Percentiles rank a stretch among this genome's conserved stretches.
phyloP scores from a whole-genome alignment of 1,140 invertebrate species.

The Drosophila jambulina region DNA sequence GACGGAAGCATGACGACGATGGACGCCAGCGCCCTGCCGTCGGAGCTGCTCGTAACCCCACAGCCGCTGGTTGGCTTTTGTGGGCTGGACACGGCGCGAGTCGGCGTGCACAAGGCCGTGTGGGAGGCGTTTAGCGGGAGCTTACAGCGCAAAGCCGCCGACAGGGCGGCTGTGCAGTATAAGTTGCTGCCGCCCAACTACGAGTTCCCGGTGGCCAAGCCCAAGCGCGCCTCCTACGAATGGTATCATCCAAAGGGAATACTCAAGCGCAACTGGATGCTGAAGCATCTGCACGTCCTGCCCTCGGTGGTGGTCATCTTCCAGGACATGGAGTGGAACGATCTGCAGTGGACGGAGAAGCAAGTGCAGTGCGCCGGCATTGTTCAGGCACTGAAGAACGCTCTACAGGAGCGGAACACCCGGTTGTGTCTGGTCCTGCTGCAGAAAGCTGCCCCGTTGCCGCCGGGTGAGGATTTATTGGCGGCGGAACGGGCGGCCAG shows the following conservation, averaged over 20 bases:
- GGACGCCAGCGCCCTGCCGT: conserved; percentile 89
- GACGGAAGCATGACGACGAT: conserved; percentile 69
- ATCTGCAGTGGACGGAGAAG: conserved; percentile 96
- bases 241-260: conserved; percentile 99
- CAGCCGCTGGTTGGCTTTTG: conserved; percentile 93
- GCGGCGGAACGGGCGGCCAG: conserved; percentile 95
- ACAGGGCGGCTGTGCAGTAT: conserved; percentile 92
- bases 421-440: conserved; percentile 95
- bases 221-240: conserved; percentile 96
- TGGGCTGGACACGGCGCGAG: conserved; percentile 93
- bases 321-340: conserved; percentile 99
- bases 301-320: conserved; percentile 97
- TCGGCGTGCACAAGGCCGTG: conserved; percentile 94
- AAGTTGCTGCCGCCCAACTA: conserved; percentile 91
- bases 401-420: conserved; percentile 90
- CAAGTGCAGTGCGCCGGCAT: conserved; percentile 96
- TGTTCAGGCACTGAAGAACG: conserved; percentile 92
- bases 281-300: conserved; percentile 95
- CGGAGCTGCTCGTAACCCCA: conserved; percentile 91
- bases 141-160: conserved; percentile 68
- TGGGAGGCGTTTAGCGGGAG: conserved; percentile 96
- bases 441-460: conserved; percentile 92
- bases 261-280: conserved; percentile 97
- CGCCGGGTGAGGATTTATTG: conserved; percentile 93
- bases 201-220: conserved; percentile 95